Conservation (phyloP, 2,797 vertebrate species). For the Hybognathus amarus region DNA sequence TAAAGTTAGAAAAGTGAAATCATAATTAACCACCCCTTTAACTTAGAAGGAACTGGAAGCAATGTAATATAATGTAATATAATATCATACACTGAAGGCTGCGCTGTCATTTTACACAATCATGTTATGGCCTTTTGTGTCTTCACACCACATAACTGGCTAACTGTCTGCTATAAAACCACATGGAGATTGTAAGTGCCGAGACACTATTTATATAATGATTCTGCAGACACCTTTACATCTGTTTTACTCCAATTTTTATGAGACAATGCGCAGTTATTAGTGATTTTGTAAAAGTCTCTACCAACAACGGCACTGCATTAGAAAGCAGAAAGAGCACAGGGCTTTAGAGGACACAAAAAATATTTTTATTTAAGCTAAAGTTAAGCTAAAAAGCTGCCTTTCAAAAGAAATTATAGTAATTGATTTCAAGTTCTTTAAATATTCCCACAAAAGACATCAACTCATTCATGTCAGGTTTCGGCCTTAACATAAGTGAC, state of each 20-base stretch:
- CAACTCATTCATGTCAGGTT: conserved; percentile 12
- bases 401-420: conserved; percentile 49
- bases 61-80: no score
- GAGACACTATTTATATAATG: conserved; percentile 45
- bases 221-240: conserved; percentile 51
- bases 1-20: no score
- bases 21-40: no score
- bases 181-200: conserved; percentile 18
- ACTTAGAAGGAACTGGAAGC: no score
- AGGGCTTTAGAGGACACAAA: background rate
- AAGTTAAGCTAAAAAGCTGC: conserved; percentile 1
- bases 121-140: conserved; percentile 5
- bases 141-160: conserved; percentile 6
- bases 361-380: conserved; percentile 50
- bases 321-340: conserved; percentile 9
- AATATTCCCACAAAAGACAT: conserved; percentile 33
- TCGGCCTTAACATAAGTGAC: conserved; percentile 34
- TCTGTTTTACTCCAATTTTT: conserved; percentile 53
- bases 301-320: conserved; percentile 2
- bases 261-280: conserved; percentile 52
- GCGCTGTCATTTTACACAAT: background rate
- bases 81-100: background rate
- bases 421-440: conserved; percentile 40
- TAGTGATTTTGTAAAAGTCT: conserved; percentile 10
- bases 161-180: conserved; percentile 41